Evolutionary conservation across 37 sponge, comb jelly and placozoan genomes (phyloP).

Genomic region (Diacarnus erythraeanus): DNA sequence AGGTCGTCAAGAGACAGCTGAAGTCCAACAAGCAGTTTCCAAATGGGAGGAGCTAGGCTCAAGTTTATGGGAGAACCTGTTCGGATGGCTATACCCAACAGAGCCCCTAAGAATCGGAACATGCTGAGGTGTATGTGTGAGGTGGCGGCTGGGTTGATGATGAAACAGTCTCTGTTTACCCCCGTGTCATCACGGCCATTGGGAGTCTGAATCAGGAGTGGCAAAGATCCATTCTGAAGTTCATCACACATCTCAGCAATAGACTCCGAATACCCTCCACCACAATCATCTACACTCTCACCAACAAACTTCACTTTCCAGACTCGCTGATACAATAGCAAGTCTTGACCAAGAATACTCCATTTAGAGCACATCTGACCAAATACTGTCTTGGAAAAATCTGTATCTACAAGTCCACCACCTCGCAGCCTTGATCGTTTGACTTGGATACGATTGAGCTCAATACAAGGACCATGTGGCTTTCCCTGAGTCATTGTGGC

Average conservation of each 20-base stretch:
- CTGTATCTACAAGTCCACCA: conserved; percentile 62
- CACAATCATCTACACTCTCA: conserved; percentile 96
- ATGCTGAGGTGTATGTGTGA: conserved; percentile 83
- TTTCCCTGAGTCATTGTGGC: conserved; percentile 93
- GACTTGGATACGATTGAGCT: conserved; percentile 89
- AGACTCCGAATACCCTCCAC: conserved; percentile 95
- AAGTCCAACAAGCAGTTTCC: conserved; percentile 91
- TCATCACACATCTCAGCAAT: conserved; percentile 98
- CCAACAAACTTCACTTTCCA: conserved; percentile 98
- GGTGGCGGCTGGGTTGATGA: conserved; percentile 82
- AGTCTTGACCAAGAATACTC: conserved; percentile 59
- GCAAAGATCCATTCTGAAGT: conserved; percentile 85
- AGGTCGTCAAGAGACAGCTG: conserved; percentile 80
- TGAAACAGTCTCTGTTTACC: conserved; percentile 94
- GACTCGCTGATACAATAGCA: conserved; percentile 85
- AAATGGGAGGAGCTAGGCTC: conserved; percentile 88
- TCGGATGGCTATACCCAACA: conserved; percentile 91
- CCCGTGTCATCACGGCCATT: conserved; percentile 94
- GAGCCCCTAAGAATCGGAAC: conserved; percentile 88
- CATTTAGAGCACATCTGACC: conserved; percentile 89
- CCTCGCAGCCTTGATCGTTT: conserved; percentile 43
- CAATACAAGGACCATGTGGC: conserved; percentile 88
- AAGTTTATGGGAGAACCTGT: conserved; percentile 86
- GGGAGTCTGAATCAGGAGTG: conserved; percentile 92
- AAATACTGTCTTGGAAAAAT: conserved; percentile 84